Base-by-base conservation (phyloP, 2,113 vertebrate genomes). In the Castor canadensis region DNA sequence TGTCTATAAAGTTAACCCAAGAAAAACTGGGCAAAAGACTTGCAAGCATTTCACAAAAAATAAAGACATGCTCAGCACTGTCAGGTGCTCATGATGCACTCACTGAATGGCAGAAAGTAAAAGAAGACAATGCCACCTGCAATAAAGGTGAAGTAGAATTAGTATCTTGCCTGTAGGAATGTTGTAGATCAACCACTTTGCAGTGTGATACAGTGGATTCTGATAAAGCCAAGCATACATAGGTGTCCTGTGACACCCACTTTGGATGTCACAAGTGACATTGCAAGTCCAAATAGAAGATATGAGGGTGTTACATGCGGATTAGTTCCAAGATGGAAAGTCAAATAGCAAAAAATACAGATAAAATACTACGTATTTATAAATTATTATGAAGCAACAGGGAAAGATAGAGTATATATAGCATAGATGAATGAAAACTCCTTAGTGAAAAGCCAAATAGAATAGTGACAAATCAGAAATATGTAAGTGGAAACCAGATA, bases 1-100 rank as follows among this genome's bases (percentile, higher is more conserved):
- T n/a, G n/a, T n/a, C n/a, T n/a, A n/a, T n/a, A n/a, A n/a, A n/a
- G n/a, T n/a, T n/a, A n/a, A n/a, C n/a, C n/a, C n/a, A n/a, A n/a
- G n/a, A n/a, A n/a, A n/a, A n/a, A n/a, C n/a, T 56, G 47, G 73
- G 47, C 40, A 94, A 62, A 92, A 89, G 17, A 91, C 22, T 28
- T 91, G 66, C 9, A 90, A 45, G 5, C 26, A 43, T 89, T 89
- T 97, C 40, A 82, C 9, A 89, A 75, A 91, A 77, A 84, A 79
- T 56, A 26, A 38, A 9, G 67, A 19, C 77, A 75, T 83, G 6
- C 83, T 62, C 8, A 35, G 20, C 66, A n/a, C n/a, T n/a, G n/a
- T n/a, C n/a, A n/a, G n/a, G n/a, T n/a, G n/a, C n/a, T n/a, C n/a
- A n/a, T n/a, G n/a, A 80, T 62, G 47, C 32, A 60, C 20, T 47